Evolutionary conservation across 2,888 invertebrate genomes (phyloP).

Genomic region (Eupithecia dodoneata): DNA sequence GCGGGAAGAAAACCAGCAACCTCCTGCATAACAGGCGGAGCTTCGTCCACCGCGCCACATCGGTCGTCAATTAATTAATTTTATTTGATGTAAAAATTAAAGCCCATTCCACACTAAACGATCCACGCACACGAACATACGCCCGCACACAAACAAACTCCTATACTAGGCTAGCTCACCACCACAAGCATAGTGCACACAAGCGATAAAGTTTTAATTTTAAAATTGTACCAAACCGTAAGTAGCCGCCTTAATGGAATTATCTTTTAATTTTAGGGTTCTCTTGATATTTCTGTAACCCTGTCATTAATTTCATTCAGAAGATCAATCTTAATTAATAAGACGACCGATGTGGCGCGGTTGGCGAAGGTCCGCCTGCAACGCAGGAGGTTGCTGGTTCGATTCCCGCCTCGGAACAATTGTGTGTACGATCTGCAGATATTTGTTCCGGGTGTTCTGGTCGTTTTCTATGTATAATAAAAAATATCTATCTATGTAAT

Average conservation of each 20-base stretch:
- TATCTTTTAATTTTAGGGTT: conserved; percentile 26
- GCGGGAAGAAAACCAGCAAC: no score
- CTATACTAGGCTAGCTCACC: conserved; percentile 57
- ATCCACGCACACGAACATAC: conserved; percentile 45
- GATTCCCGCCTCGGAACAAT: no score
- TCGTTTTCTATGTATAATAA: no score
- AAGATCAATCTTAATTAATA: background rate
- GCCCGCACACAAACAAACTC: conserved; percentile 43
- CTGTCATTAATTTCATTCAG: background rate
- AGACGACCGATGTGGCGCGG: no score
- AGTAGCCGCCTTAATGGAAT: conserved; percentile 52
- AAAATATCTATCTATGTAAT: no score
- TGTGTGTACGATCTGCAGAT: no score
- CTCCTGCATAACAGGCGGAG: no score
- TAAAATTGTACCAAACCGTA: conserved; percentile 66
- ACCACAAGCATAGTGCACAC: conserved; percentile 41
- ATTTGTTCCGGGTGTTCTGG: no score
- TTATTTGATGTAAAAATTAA: background rate
- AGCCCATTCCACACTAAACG: conserved; percentile 47
- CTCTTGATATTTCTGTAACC: background rate
- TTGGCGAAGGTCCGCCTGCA: no score
- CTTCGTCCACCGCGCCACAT: no score
- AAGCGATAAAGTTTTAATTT: conserved; percentile 70
- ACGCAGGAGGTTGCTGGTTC: no score
- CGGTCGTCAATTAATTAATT: no score